Evolutionary conservation across 2,888 invertebrate genomes (phyloP), one percentile per base, ranked within the genome.

Genomic region (Sepioteuthis lessoniana): DNA sequence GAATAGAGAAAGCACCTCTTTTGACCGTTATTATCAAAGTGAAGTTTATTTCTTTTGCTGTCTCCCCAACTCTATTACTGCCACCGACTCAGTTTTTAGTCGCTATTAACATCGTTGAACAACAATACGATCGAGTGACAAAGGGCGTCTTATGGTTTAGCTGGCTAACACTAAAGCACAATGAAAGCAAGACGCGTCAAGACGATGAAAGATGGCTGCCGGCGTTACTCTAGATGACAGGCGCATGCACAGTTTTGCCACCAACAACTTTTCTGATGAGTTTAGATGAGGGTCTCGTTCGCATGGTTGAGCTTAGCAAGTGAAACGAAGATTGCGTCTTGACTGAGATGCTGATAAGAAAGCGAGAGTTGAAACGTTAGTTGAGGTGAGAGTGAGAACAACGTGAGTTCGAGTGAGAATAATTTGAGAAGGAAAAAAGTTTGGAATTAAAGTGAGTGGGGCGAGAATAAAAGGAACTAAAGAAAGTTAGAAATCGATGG

Each of bases 261-360:
- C n/a, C 76, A 76, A 76, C 76, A n/a, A n/a, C 76, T n/a, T 76
- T 76, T 76, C 76, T n/a, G 76, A n/a, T n/a, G n/a, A 76, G 76
- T 76, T 76, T 76, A 76, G 31, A 76, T 16, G 76, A 76, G 31
- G 76, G 76, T 76, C n/a, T n/a, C n/a, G n/a, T 76, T 4, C 76
- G 76, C 76, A 31, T 76, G 76, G 76, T 13, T 76, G 76, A 76
- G n/a, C 55, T 55, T 25, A 25, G 55, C 55, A 76, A n/a, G 76
- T 76, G 76, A 76, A 31, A 76, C 8, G 76, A 60, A 60, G 25
- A 60, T 60, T 25, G 60, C 60, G 60, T 60, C 60, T 60, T 28
- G 31, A 60, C 21, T 60, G 60, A n/a, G n/a, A 76, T 31, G 76
- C n/a, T 3, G 76, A n/a, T 76, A 76, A 76, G n/a, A 76, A 76